Conservation (phyloP, 2,113 vertebrate genomes). For the Anolis sagrei region DNA sequence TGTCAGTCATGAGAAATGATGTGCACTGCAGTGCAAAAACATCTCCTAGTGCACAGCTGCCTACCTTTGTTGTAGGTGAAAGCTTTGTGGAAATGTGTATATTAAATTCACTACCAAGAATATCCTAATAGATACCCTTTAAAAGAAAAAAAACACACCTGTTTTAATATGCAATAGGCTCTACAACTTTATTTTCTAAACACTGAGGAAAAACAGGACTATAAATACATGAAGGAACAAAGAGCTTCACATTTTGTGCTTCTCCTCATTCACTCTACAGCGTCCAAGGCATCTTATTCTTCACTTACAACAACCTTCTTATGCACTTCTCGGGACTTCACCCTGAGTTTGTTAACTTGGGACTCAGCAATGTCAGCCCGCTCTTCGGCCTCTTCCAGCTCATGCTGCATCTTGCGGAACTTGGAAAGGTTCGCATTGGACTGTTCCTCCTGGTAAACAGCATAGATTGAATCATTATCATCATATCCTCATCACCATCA, state of each 20-base stretch:
- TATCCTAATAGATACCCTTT: too few species aligned
- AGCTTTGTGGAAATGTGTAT: not conserved
- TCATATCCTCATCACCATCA: too few species aligned
- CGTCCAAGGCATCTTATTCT: conserved; percentile 46
- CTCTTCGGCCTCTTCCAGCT: conserved; percentile 75
- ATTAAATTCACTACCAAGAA: not conserved
- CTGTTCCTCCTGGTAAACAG: conserved; percentile 70
- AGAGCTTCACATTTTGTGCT: conserved; percentile 75
- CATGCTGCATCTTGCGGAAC: conserved; percentile 75
- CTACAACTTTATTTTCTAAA: conserved; percentile 75
- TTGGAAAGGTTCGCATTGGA: conserved; percentile 73
- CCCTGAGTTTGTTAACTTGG: conserved; percentile 78
- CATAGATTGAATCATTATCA: not conserved
- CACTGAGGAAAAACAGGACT: conserved; percentile 36
- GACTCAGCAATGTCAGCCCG: conserved; percentile 76
- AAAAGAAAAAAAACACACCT: conserved; percentile 4
- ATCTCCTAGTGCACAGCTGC: too few species aligned
- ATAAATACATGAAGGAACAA: conserved; percentile 55
- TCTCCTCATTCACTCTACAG: conserved; percentile 61
- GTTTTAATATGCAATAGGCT: conserved; percentile 51
- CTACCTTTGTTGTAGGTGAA: not conserved
- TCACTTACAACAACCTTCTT: conserved; percentile 70
- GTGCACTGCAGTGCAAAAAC: too few species aligned
- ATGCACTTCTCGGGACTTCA: conserved; percentile 73
- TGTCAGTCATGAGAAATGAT: too few species aligned